A percentile compares a stretch with the other conserved stretches of the same genome.
These are phyloP conservation scores for Corythaeola cristata DNA, from an alignment of 2,113 vertebrate genomes.

Conservation along the genomic window DNA sequence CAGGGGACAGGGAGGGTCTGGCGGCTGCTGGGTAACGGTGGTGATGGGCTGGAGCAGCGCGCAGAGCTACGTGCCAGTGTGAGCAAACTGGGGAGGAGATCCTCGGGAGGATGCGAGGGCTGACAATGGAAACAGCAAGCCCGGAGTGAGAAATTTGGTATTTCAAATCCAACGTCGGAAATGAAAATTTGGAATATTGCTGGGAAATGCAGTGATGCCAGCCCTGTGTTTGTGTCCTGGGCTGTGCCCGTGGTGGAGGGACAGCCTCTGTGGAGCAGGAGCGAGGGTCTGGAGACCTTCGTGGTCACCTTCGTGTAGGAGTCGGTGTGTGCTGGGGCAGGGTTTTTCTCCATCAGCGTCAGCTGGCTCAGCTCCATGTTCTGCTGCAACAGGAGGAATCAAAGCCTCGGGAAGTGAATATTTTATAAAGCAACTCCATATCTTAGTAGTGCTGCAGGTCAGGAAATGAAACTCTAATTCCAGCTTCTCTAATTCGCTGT, in stretches of 20 bases:
- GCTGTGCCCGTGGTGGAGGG: not conserved
- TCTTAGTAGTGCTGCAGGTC: not conserved
- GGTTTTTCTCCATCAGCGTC: not conserved
- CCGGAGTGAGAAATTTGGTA: not conserved
- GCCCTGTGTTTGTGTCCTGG: not conserved
- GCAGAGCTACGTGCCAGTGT: not conserved
- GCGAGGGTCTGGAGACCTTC: not conserved
- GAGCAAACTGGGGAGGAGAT: not conserved
- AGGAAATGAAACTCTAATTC: not conserved
- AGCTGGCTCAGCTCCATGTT: not conserved
- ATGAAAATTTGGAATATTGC: not conserved
- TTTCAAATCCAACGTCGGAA: accelerated
- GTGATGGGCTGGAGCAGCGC: not conserved
- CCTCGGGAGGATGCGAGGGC: accelerated
- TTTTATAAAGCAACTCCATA: not conserved
- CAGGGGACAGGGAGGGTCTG: not conserved
- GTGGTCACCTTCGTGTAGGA: accelerated
- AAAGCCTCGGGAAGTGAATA: not conserved
- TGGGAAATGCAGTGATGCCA: not conserved
- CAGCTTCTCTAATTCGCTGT: not conserved
- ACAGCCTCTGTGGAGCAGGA: not conserved
- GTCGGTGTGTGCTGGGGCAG: not conserved
- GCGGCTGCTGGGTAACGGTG: accelerated
- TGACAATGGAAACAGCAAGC: not conserved
- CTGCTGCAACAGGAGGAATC: not conserved